phyloP scores from a whole-genome alignment of 2,797 vertebrate species.

The Phataginus tricuspis region DNA sequence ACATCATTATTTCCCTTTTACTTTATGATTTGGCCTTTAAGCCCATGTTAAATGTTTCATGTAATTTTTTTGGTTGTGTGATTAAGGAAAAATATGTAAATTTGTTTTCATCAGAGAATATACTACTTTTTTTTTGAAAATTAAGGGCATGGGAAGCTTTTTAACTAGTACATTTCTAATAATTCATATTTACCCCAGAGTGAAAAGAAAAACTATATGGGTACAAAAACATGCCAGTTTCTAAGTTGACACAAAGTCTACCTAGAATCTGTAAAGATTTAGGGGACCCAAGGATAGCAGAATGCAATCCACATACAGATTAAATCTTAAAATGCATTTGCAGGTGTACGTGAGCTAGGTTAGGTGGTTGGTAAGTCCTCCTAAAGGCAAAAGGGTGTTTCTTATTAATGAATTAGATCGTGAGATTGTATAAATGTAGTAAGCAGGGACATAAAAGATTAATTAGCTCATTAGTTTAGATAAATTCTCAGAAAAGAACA shows the following conservation, averaged over 20 bases:
- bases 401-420: background rate
- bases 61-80: background rate
- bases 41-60: background rate
- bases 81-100: background rate
- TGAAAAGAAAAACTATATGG: background rate
- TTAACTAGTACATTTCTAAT: background rate
- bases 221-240: background rate
- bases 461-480: constrained; percentile 29
- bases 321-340: background rate
- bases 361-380: background rate
- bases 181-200: background rate
- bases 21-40: background rate
- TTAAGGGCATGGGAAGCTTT: background rate
- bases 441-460: background rate
- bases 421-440: background rate
- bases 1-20: background rate
- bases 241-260: background rate
- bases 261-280: background rate
- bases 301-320: background rate
- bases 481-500: background rate
- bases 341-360: background rate
- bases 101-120: background rate
- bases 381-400: background rate
- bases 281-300: rapidly evolving
- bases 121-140: background rate